phyloP scores from a whole-genome alignment of 1,140 invertebrate species.

The Megalopta genalis region DNA sequence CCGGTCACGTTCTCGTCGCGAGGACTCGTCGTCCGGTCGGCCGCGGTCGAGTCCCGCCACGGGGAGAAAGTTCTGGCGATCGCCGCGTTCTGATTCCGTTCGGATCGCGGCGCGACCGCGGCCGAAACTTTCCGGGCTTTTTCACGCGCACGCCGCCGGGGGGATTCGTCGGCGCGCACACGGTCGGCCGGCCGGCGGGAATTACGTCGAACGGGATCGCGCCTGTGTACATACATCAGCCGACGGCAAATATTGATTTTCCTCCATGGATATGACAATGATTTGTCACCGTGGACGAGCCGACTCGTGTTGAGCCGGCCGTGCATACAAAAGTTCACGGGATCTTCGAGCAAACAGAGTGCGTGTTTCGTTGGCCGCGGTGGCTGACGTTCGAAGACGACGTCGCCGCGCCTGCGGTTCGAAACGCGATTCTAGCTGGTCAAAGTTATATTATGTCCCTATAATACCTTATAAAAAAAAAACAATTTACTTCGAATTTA shows the following conservation, averaged over 20 bases:
- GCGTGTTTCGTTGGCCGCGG: conserved; percentile 55
- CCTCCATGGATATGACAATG: conserved; percentile 67
- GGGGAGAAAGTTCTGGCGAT: not conserved
- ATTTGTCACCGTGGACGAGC: conserved; percentile 66
- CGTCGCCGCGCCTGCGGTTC: too few species aligned
- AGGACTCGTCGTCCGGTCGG: too few species aligned
- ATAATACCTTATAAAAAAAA: too few species aligned
- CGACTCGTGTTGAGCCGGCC: not conserved
- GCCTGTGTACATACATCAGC: conserved; percentile 60
- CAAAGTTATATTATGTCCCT: too few species aligned
- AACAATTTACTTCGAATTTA: too few species aligned
- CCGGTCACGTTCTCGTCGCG: too few species aligned
- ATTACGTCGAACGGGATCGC: conserved; percentile 63
- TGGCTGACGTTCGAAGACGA: not conserved
- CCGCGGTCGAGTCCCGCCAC: not conserved
- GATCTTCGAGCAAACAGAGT: conserved; percentile 45
- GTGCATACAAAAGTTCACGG: conserved; percentile 21
- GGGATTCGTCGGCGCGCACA: conserved; percentile 38
- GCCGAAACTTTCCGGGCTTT: conserved; percentile 19
- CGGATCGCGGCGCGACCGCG: not conserved
- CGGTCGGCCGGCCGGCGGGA: conserved; percentile 52
- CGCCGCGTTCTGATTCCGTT: not conserved
- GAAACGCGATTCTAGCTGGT: too few species aligned
- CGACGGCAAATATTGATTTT: conserved; percentile 72
- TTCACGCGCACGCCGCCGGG: conserved; percentile 15